A percentile compares a stretch with the other conserved stretches of the same genome.
Evolutionary conservation across 2,113 vertebrate species (phyloP).

Genomic region (Stigmatopora nigra): DNA sequence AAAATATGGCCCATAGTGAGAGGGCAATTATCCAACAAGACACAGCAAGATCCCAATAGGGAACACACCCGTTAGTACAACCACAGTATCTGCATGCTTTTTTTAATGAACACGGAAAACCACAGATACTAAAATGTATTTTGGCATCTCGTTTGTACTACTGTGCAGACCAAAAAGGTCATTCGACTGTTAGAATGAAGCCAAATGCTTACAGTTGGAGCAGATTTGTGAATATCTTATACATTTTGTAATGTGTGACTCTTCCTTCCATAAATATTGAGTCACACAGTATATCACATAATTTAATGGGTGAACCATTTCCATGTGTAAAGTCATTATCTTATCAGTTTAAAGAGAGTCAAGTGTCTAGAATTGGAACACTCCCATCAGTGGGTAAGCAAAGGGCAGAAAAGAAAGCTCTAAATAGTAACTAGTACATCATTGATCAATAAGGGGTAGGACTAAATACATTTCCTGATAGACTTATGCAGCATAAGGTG

Average conservation of each 20-base stretch:
- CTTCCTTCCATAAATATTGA: not conserved
- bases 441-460: too few species aligned
- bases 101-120: slow-evolving; percentile 5
- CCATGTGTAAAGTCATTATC: slow-evolving; percentile 14
- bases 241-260: not conserved
- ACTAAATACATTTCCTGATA: too few species aligned
- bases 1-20: slow-evolving; percentile 9
- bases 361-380: slow-evolving; percentile 11
- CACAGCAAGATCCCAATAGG: slow-evolving; percentile 30
- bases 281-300: slow-evolving; percentile 4
- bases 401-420: slow-evolving; percentile 8
- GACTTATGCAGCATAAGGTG: too few species aligned
- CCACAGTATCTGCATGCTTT: slow-evolving; percentile 16
- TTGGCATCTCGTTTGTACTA: not conserved
- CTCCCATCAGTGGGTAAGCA: slow-evolving; percentile 27
- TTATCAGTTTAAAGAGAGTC: slow-evolving; percentile 35
- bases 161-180: not conserved
- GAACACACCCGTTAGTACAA: slow-evolving; percentile 41
- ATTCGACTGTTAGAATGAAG: not conserved
- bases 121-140: slow-evolving; percentile 15
- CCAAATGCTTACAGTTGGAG: not conserved
- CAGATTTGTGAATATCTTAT: not conserved
- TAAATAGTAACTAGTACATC: too few species aligned
- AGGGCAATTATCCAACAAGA: slow-evolving; percentile 46
- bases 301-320: not conserved